Conservation (phyloP, 92 coral and sea anemone genomes). For the Epizoanthus stellaris region DNA sequence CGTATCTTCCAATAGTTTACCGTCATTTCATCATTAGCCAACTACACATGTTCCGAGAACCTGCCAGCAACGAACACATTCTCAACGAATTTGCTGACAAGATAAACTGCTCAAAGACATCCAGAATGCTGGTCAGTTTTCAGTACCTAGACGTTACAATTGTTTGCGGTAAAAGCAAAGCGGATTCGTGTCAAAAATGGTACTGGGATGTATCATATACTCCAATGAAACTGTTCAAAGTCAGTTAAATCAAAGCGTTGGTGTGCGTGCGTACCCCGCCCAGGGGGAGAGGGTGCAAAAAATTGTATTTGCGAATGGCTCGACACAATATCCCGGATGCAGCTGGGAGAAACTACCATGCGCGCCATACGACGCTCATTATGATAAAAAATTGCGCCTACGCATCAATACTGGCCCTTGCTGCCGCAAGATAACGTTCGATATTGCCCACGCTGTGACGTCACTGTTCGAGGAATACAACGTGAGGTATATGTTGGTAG, state of each 20-base stretch:
- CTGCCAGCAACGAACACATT: background rate
- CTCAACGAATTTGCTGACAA: background rate
- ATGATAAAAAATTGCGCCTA: slow-evolving; percentile 6
- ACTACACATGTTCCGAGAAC: too few relatives aligned
- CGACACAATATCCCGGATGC: slow-evolving; percentile 35
- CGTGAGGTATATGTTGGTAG: background rate
- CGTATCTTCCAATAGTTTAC: too few relatives aligned
- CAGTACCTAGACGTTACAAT: background rate
- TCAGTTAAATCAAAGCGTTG: background rate
- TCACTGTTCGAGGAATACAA: slow-evolving; percentile 1
- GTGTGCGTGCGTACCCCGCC: background rate
- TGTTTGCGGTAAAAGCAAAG: background rate
- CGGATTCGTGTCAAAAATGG: slow-evolving; percentile 3
- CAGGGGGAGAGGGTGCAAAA: background rate
- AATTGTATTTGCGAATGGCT: slow-evolving; percentile 10
- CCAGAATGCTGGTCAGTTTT: background rate
- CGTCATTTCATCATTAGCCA: too few relatives aligned
- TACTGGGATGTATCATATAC: slow-evolving; percentile 10
- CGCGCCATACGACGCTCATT: background rate
- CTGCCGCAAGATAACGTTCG: slow-evolving; percentile 20
- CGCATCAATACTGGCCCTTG: slow-evolving; percentile 40
- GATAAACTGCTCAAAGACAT: background rate
- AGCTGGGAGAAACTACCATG: background rate
- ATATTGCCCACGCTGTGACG: background rate
- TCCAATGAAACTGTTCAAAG: background rate